Evolutionary conservation across 2,888 invertebrate genomes (phyloP), one percentile per base, ranked within the genome.

Genomic region (Linnaemya vulpina): DNA sequence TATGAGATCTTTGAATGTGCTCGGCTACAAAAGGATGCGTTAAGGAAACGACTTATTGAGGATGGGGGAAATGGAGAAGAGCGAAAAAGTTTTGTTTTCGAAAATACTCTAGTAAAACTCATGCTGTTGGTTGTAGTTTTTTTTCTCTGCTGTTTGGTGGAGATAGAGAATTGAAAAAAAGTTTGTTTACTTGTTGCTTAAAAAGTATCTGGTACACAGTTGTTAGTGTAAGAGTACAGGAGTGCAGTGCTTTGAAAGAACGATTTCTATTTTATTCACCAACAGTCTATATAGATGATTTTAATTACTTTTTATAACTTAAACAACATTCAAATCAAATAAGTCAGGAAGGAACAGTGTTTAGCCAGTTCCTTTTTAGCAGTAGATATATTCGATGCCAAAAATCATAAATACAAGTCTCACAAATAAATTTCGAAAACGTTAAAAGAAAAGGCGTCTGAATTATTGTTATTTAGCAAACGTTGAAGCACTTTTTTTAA

Each of bases 171-270:
- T 67, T 74, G 20, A 1, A 87, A 88, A 87, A 82, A 60, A 86
- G 71, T 87, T 73, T 87, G 86, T 86, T 87, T 87, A 86, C 87
- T 86, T 87, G 87, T 87, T 85, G 85, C 85, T 85, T 82, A 82
- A 85, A 82, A 82, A 83, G 81, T 81, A 70, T 65, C 75, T 78
- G 7, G 53, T 38, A 43, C 22, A 63, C 17, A 65, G 25, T 63
- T 70, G 40, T n/a, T 62, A 67, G 51, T 38, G 38, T 46, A 51
- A 53, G 55, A 53, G 60, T 53, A 22, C 55, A 22, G 5, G 8
- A 1, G n/a, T n/a, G 3, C 65, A 73, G 65, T 49, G 10, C 0
- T n/a, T 15, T 60, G 35, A 58, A 67, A 40, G 25, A 49, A n/a
- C 20, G 5, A 53, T 9, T 51, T 68, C 25, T 25, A 0, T 7